Conservation (phyloP, 2,888 invertebrate genomes). For the Agrotis ipsilon region DNA sequence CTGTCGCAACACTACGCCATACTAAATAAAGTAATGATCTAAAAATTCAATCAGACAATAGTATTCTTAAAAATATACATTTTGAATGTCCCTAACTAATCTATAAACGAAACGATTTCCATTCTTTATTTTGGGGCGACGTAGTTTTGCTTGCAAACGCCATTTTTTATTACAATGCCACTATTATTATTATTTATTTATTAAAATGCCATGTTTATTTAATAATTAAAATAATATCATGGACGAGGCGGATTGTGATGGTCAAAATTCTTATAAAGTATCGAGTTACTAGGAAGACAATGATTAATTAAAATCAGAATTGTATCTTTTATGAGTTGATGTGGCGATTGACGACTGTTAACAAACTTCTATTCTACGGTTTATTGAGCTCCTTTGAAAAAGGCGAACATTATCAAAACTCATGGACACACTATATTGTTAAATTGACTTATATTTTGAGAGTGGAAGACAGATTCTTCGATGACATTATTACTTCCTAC, state of each 20-base stretch:
- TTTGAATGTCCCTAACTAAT: constrained; percentile 63
- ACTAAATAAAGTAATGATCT: constrained; percentile 59
- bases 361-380: neutral
- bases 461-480: constrained; percentile 34
- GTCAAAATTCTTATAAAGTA: constrained; percentile 33
- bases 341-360: too few species aligned
- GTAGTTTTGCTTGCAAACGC: constrained; percentile 68
- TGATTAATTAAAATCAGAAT: neutral
- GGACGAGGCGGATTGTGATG: constrained; percentile 53
- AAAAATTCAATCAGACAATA: constrained; percentile 78
- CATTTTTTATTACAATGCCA: constrained; percentile 14
- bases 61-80: constrained; percentile 79
- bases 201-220: constrained; percentile 38
- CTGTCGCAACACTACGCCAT: constrained; percentile 47
- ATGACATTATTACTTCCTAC: constrained; percentile 3
- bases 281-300: constrained; percentile 40
- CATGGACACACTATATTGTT: neutral
- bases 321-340: neutral
- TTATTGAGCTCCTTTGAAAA: neutral
- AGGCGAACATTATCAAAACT: neutral
- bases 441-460: neutral
- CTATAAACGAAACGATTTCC: constrained; percentile 70
- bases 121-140: constrained; percentile 72
- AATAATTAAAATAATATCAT: constrained; percentile 30
- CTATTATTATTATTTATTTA: neutral